phyloP scores from a whole-genome alignment of 2,888 invertebrate species.

The Patella pellucida region DNA sequence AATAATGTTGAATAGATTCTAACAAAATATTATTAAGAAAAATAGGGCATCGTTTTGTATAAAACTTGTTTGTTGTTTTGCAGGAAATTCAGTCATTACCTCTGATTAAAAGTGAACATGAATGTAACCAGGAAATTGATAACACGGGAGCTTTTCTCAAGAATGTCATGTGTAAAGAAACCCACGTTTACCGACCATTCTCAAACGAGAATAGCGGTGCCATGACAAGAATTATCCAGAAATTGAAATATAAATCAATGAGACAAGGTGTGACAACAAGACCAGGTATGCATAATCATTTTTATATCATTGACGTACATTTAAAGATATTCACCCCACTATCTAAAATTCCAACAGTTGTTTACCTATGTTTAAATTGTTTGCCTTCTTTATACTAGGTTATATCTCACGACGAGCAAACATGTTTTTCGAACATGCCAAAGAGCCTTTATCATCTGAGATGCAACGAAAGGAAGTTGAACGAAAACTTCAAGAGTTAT shows the following conservation, averaged over 20 bases:
- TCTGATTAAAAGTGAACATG: slow-evolving; percentile 74
- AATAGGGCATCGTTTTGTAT: too few species aligned
- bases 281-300: slow-evolving; percentile 67
- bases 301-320: too few species aligned
- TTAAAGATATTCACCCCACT: too few species aligned
- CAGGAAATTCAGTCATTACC: slow-evolving; percentile 65
- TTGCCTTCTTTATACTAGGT: slow-evolving; percentile 60
- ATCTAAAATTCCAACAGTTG: too few species aligned
- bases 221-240: slow-evolving; percentile 70
- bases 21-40: too few species aligned
- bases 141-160: slow-evolving; percentile 78
- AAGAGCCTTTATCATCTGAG: slow-evolving; percentile 8
- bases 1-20: too few species aligned
- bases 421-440: slow-evolving; percentile 32
- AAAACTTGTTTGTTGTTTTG: neutral
- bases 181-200: slow-evolving; percentile 82
- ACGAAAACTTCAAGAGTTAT: slow-evolving; percentile 53
- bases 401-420: slow-evolving; percentile 72
- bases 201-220: slow-evolving; percentile 74
- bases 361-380: too few species aligned
- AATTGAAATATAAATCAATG: slow-evolving; percentile 73
- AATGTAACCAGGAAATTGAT: slow-evolving; percentile 78
- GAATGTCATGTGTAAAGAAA: slow-evolving; percentile 79
- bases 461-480: slow-evolving; percentile 31
- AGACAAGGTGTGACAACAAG: slow-evolving; percentile 77